Evolutionary conservation across 30 jellyfish, hydroid and myxozoan genomes (phyloP), one percentile per base, ranked within the genome.

Genomic region (Hydra vulgaris): DNA sequence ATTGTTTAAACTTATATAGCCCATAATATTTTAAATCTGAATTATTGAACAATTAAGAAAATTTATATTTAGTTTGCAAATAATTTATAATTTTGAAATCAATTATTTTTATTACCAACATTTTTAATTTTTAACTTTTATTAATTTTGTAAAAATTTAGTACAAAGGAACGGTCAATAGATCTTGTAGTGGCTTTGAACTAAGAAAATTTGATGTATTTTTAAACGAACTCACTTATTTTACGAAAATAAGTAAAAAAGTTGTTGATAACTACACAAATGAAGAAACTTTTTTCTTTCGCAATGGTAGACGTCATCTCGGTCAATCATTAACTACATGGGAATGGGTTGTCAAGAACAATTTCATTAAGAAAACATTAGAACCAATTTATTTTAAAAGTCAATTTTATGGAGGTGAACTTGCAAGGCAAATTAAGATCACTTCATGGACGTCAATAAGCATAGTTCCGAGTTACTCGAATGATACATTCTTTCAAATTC

Each of bases 271-370:
- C 61, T 40, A 40, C 61, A 40, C 12, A 40, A 68, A 7, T 4
- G 68, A 21, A 73, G 81, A 73, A 23, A 73, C 81, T 7, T 73
- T 74, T 74, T 73, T 1, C 73, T 73, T 73, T 25, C 53, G 27
- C 8, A 25, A 73, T 4, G 81, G 81, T 19, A 73, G 81, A 73
- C 53, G 81, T 7, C 81, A 73, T 25, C 68, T 20, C 7, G 81
- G 81, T 25, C 8, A 73, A 21, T n/a, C 69, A 5, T 73, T 73
- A 25, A 73, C 61, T 25, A 4, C 68, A 7, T 21, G 69, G 81
- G 27, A 21, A 8, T 73, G 81, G 81, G 19, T 73, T 73, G 23
- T 25, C 27, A 25, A 25, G 19, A 73, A 27, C 7, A 68, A 68
- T 16, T 68, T n/a, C 8, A 20, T 3, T 1, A 68, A 7, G 15